These are phyloP conservation scores for Polyodon spathula DNA, from an alignment of 2,113 vertebrate genomes.

Conservation along the genomic window DNA sequence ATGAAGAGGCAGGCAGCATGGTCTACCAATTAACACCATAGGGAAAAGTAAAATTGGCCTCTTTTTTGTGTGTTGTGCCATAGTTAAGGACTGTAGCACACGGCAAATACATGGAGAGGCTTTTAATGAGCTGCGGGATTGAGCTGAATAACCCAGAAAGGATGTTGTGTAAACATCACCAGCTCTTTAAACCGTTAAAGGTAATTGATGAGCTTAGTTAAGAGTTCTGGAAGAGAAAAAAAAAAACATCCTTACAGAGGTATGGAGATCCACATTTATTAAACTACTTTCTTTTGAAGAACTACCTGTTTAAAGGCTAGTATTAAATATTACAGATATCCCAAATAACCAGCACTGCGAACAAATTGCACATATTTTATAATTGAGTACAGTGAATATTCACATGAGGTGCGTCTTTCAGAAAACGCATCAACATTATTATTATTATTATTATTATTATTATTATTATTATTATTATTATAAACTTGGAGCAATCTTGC, in stretches of 20 bases:
- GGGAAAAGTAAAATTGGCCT: conserved; percentile 81
- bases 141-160: conserved; percentile 56
- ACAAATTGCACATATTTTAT: conserved; percentile 10
- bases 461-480: no score
- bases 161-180: conserved; percentile 62
- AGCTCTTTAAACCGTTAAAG: conserved; percentile 55
- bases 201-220: conserved; percentile 67
- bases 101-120: conserved; percentile 77
- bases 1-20: conserved; percentile 72
- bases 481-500: no score
- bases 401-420: no score
- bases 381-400: no score
- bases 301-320: conserved; percentile 35
- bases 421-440: no score
- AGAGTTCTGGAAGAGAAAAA: conserved; percentile 34
- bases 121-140: conserved; percentile 77
- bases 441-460: no score
- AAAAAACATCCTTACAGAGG: conserved; percentile 10
- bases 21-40: conserved; percentile 85
- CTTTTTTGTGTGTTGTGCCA: conserved; percentile 66
- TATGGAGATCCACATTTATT: conserved; percentile 32
- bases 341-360: conserved; percentile 72
- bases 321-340: neutral
- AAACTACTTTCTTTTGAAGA: conserved; percentile 26
- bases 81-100: conserved; percentile 72